These are phyloP conservation scores for Archegozetes longisetosus DNA, from an alignment of 1,140 invertebrate genomes.

Conservation along the genomic window DNA sequence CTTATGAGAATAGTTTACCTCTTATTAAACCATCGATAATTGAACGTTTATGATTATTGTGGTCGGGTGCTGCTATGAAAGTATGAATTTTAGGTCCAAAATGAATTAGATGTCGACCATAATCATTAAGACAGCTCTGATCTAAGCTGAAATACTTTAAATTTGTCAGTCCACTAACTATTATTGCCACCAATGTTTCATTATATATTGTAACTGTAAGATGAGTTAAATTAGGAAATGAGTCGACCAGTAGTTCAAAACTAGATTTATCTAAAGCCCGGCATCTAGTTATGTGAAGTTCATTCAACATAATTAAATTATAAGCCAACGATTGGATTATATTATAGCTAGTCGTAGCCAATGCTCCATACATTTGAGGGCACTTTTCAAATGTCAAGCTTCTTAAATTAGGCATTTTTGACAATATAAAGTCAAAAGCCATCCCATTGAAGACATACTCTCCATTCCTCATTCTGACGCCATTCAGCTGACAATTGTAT, in stretches of 20 bases:
- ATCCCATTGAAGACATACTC: neutral
- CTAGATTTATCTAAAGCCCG: neutral
- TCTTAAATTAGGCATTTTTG: neutral
- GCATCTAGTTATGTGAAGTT: neutral
- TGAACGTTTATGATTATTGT: neutral
- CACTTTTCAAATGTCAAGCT: neutral
- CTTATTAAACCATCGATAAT: neutral
- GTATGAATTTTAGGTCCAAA: neutral
- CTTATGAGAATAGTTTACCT: neutral
- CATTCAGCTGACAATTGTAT: neutral
- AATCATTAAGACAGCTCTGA: neutral
- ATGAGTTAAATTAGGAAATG: neutral
- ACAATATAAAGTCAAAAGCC: neutral
- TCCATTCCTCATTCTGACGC: neutral
- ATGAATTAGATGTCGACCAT: neutral
- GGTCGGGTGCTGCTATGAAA: neutral
- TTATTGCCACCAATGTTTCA: neutral
- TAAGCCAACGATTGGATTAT: neutral
- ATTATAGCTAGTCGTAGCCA: neutral
- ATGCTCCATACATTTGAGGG: neutral
- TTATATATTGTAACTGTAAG: neutral
- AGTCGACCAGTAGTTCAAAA: neutral
- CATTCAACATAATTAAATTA: neutral
- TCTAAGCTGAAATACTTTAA: neutral
- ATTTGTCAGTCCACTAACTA: neutral